phyloP scores from a whole-genome alignment of 1,140 invertebrate genomes.

The Ooceraea biroi region DNA sequence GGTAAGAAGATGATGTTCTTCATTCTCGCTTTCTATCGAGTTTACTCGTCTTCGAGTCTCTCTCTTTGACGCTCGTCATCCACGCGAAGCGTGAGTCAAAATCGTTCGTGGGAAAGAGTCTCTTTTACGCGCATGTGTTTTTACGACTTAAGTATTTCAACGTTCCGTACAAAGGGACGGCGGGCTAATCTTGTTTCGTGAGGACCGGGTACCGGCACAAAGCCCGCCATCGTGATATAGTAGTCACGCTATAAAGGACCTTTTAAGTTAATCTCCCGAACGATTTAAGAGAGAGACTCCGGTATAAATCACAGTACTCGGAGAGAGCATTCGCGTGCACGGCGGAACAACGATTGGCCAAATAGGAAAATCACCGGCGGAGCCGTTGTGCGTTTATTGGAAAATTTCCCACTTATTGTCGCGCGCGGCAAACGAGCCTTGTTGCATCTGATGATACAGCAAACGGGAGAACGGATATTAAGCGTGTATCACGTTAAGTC shows the following conservation, averaged over 20 bases:
- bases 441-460: neutral
- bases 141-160: conserved; percentile 45
- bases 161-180: conserved; percentile 42
- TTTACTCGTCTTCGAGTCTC: neutral
- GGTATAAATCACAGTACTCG: conserved; percentile 62
- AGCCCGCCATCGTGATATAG: conserved; percentile 50
- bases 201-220: conserved; percentile 43
- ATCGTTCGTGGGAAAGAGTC: conserved; percentile 39
- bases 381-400: conserved; percentile 16
- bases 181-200: conserved; percentile 55
- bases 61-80: neutral
- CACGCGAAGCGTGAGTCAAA: neutral
- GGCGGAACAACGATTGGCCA: conserved; percentile 62
- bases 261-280: conserved; percentile 73
- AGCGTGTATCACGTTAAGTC: conserved; percentile 33
- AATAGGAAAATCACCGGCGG: conserved; percentile 68
- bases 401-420: conserved; percentile 59
- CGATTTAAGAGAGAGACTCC: conserved; percentile 71
- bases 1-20: neutral
- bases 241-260: conserved; percentile 60
- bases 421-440: neutral
- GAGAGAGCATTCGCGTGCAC: conserved; percentile 53
- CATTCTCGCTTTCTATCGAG: neutral
- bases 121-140: conserved; percentile 26
- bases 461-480: conserved; percentile 6